Evolutionary conservation across 2,888 invertebrate species (phyloP).

Genomic region (Drosophila subquinaria): DNA sequence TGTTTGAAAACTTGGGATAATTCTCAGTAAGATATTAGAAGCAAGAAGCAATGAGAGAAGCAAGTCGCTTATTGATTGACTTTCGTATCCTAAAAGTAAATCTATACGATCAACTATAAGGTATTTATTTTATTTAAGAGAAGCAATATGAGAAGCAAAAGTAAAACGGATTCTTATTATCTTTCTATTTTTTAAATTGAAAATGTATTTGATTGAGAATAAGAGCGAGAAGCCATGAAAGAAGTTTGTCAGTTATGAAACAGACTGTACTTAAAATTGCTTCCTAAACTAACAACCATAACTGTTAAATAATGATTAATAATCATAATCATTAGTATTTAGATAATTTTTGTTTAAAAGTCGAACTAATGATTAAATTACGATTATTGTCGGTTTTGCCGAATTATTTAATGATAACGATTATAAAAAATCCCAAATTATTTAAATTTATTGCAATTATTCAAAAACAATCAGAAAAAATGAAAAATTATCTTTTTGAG

Average conservation of each 20-base stretch:
- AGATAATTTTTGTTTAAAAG: no score
- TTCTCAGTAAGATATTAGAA: neutral
- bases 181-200: neutral
- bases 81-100: neutral
- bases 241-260: no score
- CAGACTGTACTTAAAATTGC: no score
- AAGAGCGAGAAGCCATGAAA: neutral
- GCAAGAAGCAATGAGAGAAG: constrained; percentile 7
- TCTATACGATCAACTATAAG: neutral
- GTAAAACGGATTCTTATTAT: neutral
- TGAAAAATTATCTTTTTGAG: no score
- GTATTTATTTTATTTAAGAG: neutral
- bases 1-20: neutral
- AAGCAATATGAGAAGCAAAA: neutral
- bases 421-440: no score
- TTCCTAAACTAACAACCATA: neutral
- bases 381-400: no score
- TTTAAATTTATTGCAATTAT: no score
- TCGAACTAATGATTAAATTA: no score
- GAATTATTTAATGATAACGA: no score
- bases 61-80: neutral
- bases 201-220: neutral
- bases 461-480: no score
- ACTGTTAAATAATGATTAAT: no score
- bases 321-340: no score